Percentiles rank a stretch among this genome's conserved stretches.
Evolutionary conservation across 1,140 invertebrate genomes (phyloP).

Genomic region (Drosophila teissieri): DNA sequence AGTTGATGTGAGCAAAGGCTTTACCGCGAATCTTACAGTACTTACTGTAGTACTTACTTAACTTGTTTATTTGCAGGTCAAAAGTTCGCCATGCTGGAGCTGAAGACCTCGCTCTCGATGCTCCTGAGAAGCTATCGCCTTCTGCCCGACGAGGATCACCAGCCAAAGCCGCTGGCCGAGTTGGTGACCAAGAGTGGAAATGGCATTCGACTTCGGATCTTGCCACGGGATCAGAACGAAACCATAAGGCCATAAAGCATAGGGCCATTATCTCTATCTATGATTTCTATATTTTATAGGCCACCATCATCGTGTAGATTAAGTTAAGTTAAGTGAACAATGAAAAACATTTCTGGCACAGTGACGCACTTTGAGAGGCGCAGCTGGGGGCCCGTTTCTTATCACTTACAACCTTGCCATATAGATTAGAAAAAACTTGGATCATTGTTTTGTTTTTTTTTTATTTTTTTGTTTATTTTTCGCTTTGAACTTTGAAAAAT

Average conservation of each 20-base stretch:
- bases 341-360: not conserved
- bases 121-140: slow-evolving; percentile 83
- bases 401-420: slow-evolving; percentile 14
- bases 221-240: slow-evolving; percentile 40
- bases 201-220: slow-evolving; percentile 79
- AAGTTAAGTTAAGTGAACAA: not conserved
- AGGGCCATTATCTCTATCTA: not conserved
- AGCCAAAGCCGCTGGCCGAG: slow-evolving; percentile 71
- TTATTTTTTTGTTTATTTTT: slow-evolving; percentile 45
- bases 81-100: slow-evolving; percentile 85
- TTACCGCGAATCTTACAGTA: too few relatives aligned
- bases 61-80: slow-evolving; percentile 67
- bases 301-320: not conserved
- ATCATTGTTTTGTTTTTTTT: slow-evolving; percentile 8
- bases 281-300: not conserved
- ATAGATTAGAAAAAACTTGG: slow-evolving; percentile 2
- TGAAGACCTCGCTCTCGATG: slow-evolving; percentile 84
- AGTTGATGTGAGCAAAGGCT: too few relatives aligned
- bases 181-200: slow-evolving; percentile 84
- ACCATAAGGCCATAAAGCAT: not conserved
- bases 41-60: too few relatives aligned
- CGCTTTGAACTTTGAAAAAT: slow-evolving; percentile 71
- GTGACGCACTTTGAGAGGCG: slow-evolving; percentile 5
- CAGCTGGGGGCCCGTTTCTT: slow-evolving; percentile 1
- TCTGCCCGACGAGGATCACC: slow-evolving; percentile 67